Evolutionary conservation across 2,888 invertebrate species (phyloP), one percentile per base, ranked within the genome.

Genomic region (Diloba caeruleocephala): DNA sequence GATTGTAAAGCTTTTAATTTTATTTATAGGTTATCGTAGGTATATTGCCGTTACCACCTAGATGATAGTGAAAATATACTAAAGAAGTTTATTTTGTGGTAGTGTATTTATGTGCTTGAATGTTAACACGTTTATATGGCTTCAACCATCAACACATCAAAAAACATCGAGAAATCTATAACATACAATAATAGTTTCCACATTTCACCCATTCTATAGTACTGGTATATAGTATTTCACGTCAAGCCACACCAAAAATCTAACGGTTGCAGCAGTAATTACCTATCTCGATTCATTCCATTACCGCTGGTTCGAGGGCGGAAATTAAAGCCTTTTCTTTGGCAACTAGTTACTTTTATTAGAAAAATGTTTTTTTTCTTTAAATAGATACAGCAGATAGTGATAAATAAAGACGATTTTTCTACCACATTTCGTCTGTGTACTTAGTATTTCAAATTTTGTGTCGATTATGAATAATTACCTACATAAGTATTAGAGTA

Each of bases 271-370:
- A 41, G 57, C 19, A 67, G 63, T 63, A 74, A 74, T 79, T 72
- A 70, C 66, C 54, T 61, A 49, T 45, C 59, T 42, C 58, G 46
- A 63, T 55, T 61, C 63, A 63, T 59, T 51, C 57, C 58, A 66
- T 70, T 70, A 71, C 57, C 51, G 54, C 49, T 56, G 62, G 56
- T 66, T 67, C 62, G 25, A 39, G 29, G 71, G 58, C 69, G 79
- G 78, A 78, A 77, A 78, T 78, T 74, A 73, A 62, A 69, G 54
- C 38, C 69, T 58, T 63, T 71, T 57, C 51, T 50, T 37, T 44
- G 44, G 57, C 54, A 37, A 60, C 53, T 41, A 71, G 44, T 45
- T 46, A 70, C 15, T 13, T 15, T 32, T 17, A 32, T 34, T 12
- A 38, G n/a, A 39, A 44, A 41, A 42, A 29, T 37, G 23, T n/a